These are phyloP conservation scores for Phoxinus dragarum DNA, from an alignment of 2,797 vertebrate species.

Conservation along the genomic window DNA sequence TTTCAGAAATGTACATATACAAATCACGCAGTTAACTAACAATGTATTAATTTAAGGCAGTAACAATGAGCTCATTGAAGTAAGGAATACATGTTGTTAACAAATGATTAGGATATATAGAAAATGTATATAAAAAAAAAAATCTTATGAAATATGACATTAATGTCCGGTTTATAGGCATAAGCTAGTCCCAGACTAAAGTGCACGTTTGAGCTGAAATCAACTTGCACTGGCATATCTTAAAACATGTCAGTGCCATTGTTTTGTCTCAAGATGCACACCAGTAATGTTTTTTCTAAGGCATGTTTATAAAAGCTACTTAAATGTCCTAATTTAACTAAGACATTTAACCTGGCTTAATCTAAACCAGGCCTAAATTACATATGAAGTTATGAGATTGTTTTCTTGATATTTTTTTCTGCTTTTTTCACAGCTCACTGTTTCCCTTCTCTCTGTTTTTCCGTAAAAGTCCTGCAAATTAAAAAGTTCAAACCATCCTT, in stretches of 20 bases:
- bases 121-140: too few relatives aligned
- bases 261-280: too few relatives aligned
- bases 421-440: conserved; percentile 37
- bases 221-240: not conserved
- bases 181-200: not conserved
- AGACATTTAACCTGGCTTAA: not conserved
- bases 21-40: too few relatives aligned
- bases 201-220: not conserved
- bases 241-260: not conserved
- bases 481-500: not conserved
- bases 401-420: not conserved
- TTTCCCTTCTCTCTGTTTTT: conserved; percentile 57
- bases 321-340: not conserved
- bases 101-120: too few relatives aligned
- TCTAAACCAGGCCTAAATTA: not conserved
- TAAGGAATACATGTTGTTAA: too few relatives aligned
- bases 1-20: too few relatives aligned
- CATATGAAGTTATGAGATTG: not conserved
- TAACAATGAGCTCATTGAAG: too few relatives aligned
- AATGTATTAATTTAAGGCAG: too few relatives aligned
- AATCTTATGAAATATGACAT: not conserved
- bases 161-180: not conserved
- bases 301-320: not conserved
- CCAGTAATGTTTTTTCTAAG: not conserved
- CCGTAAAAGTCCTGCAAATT: conserved; percentile 14